phyloP scores from a whole-genome alignment of 2,797 vertebrate genomes.

The Danionella dracula region DNA sequence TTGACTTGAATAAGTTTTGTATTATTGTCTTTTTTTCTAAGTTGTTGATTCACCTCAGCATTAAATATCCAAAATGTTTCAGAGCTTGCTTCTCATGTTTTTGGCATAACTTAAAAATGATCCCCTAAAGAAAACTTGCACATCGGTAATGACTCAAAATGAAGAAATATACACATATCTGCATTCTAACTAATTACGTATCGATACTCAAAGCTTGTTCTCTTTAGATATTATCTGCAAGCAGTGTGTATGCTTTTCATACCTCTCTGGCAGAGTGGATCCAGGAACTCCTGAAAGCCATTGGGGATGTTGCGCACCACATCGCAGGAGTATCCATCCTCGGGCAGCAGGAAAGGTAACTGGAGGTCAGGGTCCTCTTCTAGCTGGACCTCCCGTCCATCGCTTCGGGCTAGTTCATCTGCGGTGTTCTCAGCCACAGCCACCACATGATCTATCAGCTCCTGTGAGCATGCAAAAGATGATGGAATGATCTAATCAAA shows the following conservation, averaged over 20 bases:
- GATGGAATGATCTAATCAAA: neutral
- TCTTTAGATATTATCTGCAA: too few relatives aligned
- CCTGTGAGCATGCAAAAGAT: slow-evolving; percentile 60
- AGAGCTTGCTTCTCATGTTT: too few relatives aligned
- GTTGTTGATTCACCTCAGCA: too few relatives aligned
- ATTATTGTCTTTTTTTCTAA: too few relatives aligned
- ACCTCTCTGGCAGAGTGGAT: slow-evolving; percentile 96
- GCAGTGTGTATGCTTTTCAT: neutral
- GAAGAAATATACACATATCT: too few relatives aligned
- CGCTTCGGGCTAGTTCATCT: slow-evolving; percentile 91
- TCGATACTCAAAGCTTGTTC: too few relatives aligned
- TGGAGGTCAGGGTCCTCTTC: slow-evolving; percentile 97
- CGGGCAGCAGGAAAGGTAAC: slow-evolving; percentile 92
- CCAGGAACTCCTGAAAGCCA: slow-evolving; percentile 94
- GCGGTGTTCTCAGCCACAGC: slow-evolving; percentile 93
- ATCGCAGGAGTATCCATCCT: slow-evolving; percentile 97
- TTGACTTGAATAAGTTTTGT: too few relatives aligned
- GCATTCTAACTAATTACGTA: too few relatives aligned
- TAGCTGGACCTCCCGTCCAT: slow-evolving; percentile 89
- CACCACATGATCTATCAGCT: slow-evolving; percentile 91
- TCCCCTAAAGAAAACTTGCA: too few relatives aligned
- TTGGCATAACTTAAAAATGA: too few relatives aligned
- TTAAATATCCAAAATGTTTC: too few relatives aligned
- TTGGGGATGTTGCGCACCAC: slow-evolving; percentile 93
- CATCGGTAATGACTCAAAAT: too few relatives aligned